These are phyloP conservation scores for Papilio polyxenes DNA, from an alignment of 1,140 invertebrate species.

Conservation along the genomic window DNA sequence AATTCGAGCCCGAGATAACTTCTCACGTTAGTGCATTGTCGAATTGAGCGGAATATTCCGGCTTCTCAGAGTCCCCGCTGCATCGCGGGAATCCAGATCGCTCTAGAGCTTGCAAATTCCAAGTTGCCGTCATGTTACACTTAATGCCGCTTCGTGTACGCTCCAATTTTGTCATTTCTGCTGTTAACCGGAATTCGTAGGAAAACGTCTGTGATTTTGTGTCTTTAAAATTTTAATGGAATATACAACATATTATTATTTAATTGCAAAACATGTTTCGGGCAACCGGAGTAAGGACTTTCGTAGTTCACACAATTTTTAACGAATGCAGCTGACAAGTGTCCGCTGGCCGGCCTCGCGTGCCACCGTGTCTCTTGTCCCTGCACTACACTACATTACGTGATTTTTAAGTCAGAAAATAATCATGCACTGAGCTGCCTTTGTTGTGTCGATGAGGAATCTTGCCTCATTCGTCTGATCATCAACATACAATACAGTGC, in stretches of 20 bases:
- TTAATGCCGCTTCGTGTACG: neutral
- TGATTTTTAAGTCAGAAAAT: no score
- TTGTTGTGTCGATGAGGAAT: no score
- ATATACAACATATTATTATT: neutral
- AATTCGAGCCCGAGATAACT: no score
- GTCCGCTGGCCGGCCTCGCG: neutral
- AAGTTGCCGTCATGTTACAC: neutral
- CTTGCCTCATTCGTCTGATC: no score
- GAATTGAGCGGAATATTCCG: no score
- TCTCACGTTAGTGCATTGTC: no score
- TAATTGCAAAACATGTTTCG: neutral
- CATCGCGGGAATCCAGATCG: neutral
- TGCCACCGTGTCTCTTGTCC: neutral
- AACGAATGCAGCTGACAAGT: neutral
- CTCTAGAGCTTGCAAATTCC: neutral
- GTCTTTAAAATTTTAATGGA: neutral
- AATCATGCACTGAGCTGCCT: no score
- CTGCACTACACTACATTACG: no score
- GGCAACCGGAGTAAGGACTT: neutral
- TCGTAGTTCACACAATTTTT: slow-evolving; percentile 5
- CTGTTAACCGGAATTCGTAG: neutral
- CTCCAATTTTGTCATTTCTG: neutral
- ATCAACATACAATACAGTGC: no score
- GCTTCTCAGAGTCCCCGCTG: no score
- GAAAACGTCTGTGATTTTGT: neutral